Percentiles rank a stretch among this genome's conserved stretches.
These are phyloP conservation scores for Ornithoptera priamus DNA, from an alignment of 2,888 invertebrate genomes.

Conservation along the genomic window DNA sequence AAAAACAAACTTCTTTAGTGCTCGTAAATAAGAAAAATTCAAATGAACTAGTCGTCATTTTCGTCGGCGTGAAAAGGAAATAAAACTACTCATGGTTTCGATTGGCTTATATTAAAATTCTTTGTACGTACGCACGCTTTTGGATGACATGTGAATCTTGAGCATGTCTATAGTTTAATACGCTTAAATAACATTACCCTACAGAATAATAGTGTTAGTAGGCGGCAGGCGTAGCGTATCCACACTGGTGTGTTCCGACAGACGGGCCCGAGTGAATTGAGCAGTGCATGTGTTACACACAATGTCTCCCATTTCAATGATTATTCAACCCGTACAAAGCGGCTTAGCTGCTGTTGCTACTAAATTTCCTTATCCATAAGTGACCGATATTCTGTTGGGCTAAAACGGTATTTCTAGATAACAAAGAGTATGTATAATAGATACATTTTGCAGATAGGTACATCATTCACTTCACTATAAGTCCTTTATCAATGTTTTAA, in stretches of 20 bases:
- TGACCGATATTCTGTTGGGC: conserved; percentile 38
- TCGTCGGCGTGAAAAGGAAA: too few relatives aligned
- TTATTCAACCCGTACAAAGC: conserved; percentile 59
- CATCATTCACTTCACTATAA: background rate
- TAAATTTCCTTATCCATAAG: conserved; percentile 39
- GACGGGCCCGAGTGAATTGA: conserved; percentile 43
- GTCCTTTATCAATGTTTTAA: too few relatives aligned
- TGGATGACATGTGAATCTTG: background rate
- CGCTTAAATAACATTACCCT: conserved; percentile 11
- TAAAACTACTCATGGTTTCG: too few relatives aligned
- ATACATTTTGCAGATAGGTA: background rate
- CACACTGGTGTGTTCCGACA: conserved; percentile 34
- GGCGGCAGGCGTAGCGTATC: conserved; percentile 39
- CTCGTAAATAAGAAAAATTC: too few relatives aligned
- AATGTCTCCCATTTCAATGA: conserved; percentile 50
- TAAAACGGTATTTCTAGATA: conserved; percentile 33
- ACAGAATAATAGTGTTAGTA: conserved; percentile 17
- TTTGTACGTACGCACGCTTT: too few relatives aligned
- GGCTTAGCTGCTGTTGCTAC: conserved; percentile 46
- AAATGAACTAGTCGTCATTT: too few relatives aligned
- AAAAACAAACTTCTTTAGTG: too few relatives aligned
- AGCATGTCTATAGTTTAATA: background rate
- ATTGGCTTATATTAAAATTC: too few relatives aligned
- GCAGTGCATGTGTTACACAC: conserved; percentile 43
- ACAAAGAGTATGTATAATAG: conserved; percentile 25